Conservation (phyloP, 2,888 invertebrate genomes). For the Tridacna gigas region DNA sequence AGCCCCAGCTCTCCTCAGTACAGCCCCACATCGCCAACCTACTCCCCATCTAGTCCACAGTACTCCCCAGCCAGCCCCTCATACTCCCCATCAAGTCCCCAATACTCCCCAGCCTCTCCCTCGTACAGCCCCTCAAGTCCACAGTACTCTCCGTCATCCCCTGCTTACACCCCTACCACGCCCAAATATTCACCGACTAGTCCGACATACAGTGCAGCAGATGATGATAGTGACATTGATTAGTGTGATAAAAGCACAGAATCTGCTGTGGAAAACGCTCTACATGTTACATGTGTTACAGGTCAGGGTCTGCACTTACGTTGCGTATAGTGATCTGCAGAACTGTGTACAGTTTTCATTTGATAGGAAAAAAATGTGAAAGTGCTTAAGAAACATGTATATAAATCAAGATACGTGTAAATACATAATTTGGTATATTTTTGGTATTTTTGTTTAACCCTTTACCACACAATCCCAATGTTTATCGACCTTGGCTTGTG, state of each 20-base stretch:
- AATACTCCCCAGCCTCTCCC: constrained; percentile 87
- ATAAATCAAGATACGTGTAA: too few relatives aligned
- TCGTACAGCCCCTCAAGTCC: constrained; percentile 88
- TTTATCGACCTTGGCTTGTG: background rate
- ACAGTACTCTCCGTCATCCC: constrained; percentile 79
- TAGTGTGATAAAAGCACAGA: constrained; percentile 23
- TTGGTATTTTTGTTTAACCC: background rate
- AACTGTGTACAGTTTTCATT: too few relatives aligned
- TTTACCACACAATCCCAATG: background rate
- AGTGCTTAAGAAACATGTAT: too few relatives aligned
- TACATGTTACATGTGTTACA: too few relatives aligned
- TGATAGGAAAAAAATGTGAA: too few relatives aligned
- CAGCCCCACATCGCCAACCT: constrained; percentile 81
- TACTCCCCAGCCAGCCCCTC: constrained; percentile 87
- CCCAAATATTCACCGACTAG: constrained; percentile 88
- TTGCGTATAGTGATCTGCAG: too few relatives aligned
- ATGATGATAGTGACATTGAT: constrained; percentile 73
- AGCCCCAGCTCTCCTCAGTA: constrained; percentile 81
- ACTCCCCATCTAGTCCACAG: constrained; percentile 81
- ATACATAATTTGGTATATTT: background rate
- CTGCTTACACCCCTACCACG: constrained; percentile 82
- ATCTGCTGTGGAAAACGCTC: background rate
- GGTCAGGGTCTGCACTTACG: too few relatives aligned
- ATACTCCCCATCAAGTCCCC: constrained; percentile 87
- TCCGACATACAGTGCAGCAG: constrained; percentile 84